A percentile compares a stretch with the other conserved stretches of the same genome.
phyloP scores from a whole-genome alignment of 2,888 invertebrate genomes.

The Philhelius pedissequus region DNA sequence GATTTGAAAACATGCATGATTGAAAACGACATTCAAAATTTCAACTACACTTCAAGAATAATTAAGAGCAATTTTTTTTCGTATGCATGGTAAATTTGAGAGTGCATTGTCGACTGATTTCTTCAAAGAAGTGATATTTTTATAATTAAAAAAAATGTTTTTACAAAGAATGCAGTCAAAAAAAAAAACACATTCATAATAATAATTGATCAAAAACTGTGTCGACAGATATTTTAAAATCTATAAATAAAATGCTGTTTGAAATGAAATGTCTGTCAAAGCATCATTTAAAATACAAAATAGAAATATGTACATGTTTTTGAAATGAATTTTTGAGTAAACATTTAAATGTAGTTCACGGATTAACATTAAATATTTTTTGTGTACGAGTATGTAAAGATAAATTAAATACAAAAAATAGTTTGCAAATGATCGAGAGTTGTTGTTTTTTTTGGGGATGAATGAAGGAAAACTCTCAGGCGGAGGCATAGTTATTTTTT shows the following conservation, averaged over 20 bases:
- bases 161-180: not conserved
- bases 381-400: too few relatives aligned
- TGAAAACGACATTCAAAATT: not conserved
- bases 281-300: slow-evolving; percentile 3
- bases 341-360: not conserved
- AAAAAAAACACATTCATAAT: not conserved
- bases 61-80: not conserved
- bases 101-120: not conserved
- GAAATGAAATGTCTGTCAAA: slow-evolving; percentile 39
- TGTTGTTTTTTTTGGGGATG: too few relatives aligned
- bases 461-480: too few relatives aligned
- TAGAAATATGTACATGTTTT: too few relatives aligned
- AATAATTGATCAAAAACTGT: slow-evolving; percentile 15
- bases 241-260: slow-evolving; percentile 15
- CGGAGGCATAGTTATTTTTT: too few relatives aligned
- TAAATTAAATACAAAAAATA: too few relatives aligned
- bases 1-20: not conserved
- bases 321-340: not conserved
- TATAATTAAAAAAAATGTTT: not conserved
- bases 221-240: slow-evolving; percentile 15
- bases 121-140: not conserved
- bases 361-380: too few relatives aligned
- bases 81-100: not conserved
- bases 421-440: too few relatives aligned
- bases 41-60: not conserved